Conservation (phyloP, 2,888 invertebrate genomes). For the Oscheius sp. region DNA sequence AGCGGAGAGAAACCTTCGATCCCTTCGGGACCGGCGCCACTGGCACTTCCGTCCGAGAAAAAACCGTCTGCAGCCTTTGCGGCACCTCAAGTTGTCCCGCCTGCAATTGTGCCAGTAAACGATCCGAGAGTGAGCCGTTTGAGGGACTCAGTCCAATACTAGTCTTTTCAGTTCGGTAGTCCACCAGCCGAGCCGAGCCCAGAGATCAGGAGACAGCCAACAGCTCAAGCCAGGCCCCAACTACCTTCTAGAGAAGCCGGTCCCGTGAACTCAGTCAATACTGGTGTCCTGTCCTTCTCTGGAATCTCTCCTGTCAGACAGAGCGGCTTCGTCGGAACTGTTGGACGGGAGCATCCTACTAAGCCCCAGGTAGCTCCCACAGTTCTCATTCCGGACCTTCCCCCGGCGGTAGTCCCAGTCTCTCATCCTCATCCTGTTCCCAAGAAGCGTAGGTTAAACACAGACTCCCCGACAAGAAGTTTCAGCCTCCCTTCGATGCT, state of each 20-base stretch:
- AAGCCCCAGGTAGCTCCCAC: not conserved
- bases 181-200: not conserved
- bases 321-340: conserved; percentile 38
- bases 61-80: conserved; percentile 42
- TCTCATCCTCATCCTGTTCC: not conserved
- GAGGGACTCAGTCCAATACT: not conserved
- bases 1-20: not conserved
- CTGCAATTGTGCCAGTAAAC: conserved; percentile 58
- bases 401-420: not conserved
- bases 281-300: conserved; percentile 17
- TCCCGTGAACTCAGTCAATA: not conserved
- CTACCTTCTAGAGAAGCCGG: conserved; percentile 19
- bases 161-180: conserved; percentile 7
- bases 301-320: conserved; percentile 29
- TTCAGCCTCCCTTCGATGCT: conserved; percentile 51
- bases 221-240: conserved; percentile 38
- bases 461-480: not conserved
- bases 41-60: conserved; percentile 42
- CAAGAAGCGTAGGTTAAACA: conserved; percentile 10
- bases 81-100: conserved; percentile 49
- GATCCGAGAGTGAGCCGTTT: conserved; percentile 47
- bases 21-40: conserved; percentile 34
- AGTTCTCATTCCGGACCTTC: conserved; percentile 1
- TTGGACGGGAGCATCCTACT: conserved; percentile 17
- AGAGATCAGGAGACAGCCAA: conserved; percentile 38